Evolutionary conservation across 2,797 vertebrate species (phyloP), one percentile per base, ranked within the genome.

Genomic region (Cheirogaleus major): DNA sequence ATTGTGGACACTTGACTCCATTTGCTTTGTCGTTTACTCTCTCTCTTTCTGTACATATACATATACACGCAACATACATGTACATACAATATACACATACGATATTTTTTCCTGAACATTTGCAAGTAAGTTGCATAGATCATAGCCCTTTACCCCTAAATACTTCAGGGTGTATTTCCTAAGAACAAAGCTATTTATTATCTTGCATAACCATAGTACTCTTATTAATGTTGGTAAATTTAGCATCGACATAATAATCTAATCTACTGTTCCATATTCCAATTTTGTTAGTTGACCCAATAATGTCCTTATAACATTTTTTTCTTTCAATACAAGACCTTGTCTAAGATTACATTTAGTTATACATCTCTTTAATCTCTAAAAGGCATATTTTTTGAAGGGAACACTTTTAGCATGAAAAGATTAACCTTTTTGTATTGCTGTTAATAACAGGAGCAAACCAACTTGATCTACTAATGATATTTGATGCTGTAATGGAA

Each of bases 121-220:
- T 79, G 48, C 45, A 52, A 55, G 13, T 30, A 41, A 52, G 7
- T 65, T 76, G 27, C 9, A 4, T 52, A n/a, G 1, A 25, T 41
- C 17, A 20, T 48, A 12, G 3, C 6, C n/a, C n/a, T 14, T 76
- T 23, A 65, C 35, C 18, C 32, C 14, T 61, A n/a, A 50, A 67
- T 50, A 59, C 17, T 86, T 65, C 20, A 35, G 17, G 32, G 59
- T 41, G 27, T 84, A 38, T 69, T 73, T 90, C 61, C 25, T 59
- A 70, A 84, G 18, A 88, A 57, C 11, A 57, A 91, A 23, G 32
- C 25, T 79, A 67, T 70, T 94, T 73, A 61, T 75, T 80, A n/a
- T 83, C 63, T 93, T 79, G 17, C 7, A 85, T 32, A 59, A 35
- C 13, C 61, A 70, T 7, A 52, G 50, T 9, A 27, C 2, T 48